Evolutionary conservation across 2,113 vertebrate species (phyloP), one percentile per base, ranked within the genome.

Genomic region (Oncorhynchus kisutch): DNA sequence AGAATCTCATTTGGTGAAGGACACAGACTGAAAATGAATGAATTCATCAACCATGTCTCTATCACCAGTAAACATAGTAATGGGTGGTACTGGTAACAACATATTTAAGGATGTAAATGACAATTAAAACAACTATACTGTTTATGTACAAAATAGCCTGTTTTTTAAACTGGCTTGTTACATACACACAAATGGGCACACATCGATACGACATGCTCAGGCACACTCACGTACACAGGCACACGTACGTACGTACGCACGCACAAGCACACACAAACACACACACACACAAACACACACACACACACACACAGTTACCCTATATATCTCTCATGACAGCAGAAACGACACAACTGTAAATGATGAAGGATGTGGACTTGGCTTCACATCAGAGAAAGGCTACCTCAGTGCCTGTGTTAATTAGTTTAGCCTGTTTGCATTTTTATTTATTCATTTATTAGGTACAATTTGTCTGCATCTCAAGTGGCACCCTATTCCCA

Each of bases 81-180:
- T 11, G 39, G 39, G 39, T 45, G 8, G 39, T 45, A 45, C 39
- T 45, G 8, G 9, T 87, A 89, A 90, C 82, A 90, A 88, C 86
- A 49, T 89, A 88, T 90, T 90, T 89, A 90, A 77, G 84, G 85
- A 87, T 69, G 74, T 74, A 85, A 90, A 88, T 85, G 82, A 82
- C 87, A 87, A 92, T 92, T 81, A 86, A 89, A 81, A 86, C 84
- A 88, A 89, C 91, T 89, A 85, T 85, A 83, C 87, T 88, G 84
- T 86, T 87, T 78, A 90, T 81, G 82, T 86, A 89, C 86, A 89
- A 90, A 90, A 88, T 85, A 83, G 86, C 81, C 74, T 78, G 71
- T 65, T 82, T 34, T 48, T 62, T 67, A 60, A 72, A 80, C 76
- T 79, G 74, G 86, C 83, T 89, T 86, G 85, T 89, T 87, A 89